A percentile compares a stretch with the other conserved stretches of the same genome.
Evolutionary conservation across 2,113 vertebrate species (phyloP).

Genomic region (Anhinga anhinga): DNA sequence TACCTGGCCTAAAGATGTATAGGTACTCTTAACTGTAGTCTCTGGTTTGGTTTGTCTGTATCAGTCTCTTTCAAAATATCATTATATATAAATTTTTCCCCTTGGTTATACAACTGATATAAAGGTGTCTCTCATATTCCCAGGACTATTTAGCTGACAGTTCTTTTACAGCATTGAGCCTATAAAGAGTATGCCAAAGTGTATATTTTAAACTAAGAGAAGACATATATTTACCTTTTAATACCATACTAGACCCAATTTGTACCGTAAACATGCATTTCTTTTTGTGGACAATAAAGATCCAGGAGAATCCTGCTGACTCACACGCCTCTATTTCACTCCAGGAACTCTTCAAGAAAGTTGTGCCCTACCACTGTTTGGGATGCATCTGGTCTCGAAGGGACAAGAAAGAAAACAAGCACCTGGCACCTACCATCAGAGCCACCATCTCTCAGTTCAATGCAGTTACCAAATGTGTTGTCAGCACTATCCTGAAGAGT

Average conservation of each 20-base stretch:
- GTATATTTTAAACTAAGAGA: neutral
- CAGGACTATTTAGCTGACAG: neutral
- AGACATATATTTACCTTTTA: neutral
- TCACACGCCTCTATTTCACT: conserved; percentile 11
- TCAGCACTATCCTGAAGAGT: conserved; percentile 85
- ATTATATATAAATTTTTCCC: neutral
- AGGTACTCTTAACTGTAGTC: neutral
- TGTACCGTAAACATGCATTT: neutral
- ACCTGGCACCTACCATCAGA: conserved; percentile 85
- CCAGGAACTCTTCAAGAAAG: conserved; percentile 91
- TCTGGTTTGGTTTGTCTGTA: neutral
- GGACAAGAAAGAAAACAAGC: conserved; percentile 90
- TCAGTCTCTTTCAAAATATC: neutral
- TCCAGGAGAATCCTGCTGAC: neutral
- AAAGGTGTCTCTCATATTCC: neutral
- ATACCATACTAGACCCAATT: neutral
- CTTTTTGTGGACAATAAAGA: neutral
- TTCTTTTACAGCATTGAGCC: neutral
- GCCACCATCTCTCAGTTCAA: conserved; percentile 97
- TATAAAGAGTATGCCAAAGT: neutral
- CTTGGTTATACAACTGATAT: neutral
- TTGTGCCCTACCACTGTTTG: conserved; percentile 93
- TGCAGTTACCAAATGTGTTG: conserved; percentile 86
- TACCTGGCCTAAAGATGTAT: neutral
- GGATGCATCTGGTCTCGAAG: conserved; percentile 92